Conservation (phyloP, 64 coral and sea anemone genomes). For the Catalaphyllia jardinei region DNA sequence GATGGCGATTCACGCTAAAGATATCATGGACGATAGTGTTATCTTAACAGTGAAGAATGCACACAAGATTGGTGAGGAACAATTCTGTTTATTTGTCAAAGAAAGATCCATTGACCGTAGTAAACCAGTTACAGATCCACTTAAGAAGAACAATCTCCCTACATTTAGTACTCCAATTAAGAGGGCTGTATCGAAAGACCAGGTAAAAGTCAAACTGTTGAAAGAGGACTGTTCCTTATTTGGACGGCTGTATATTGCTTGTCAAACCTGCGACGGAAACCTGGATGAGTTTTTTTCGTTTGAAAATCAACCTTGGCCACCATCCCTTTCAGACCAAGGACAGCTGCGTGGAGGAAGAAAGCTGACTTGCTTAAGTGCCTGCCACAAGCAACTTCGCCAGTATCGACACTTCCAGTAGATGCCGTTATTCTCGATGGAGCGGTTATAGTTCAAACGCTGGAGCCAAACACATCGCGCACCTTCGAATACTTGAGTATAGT, state of each 20-base stretch:
- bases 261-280: slow-evolving; percentile 13
- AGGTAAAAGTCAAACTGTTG: slow-evolving; percentile 11
- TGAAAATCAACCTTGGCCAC: slow-evolving; percentile 60
- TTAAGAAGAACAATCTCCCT: slow-evolving; percentile 28
- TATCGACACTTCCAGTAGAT: too few species aligned
- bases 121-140: slow-evolving; percentile 12
- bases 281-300: slow-evolving; percentile 18
- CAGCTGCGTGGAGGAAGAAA: too few species aligned
- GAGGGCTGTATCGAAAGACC: slow-evolving; percentile 17
- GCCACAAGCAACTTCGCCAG: too few species aligned
- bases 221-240: slow-evolving; percentile 34
- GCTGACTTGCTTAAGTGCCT: too few species aligned
- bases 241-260: slow-evolving; percentile 10
- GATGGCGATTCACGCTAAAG: slow-evolving; percentile 25
- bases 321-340: slow-evolving; percentile 29
- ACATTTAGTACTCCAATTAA: background rate
- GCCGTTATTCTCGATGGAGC: too few species aligned
- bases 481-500: too few species aligned
- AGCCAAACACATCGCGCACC: too few species aligned
- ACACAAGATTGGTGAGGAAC: slow-evolving; percentile 8
- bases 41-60: background rate
- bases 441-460: too few species aligned
- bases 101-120: slow-evolving; percentile 1
- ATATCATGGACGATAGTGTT: slow-evolving; percentile 23
- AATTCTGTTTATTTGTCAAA: background rate